Evolutionary conservation across 2,797 vertebrate species (phyloP).

Genomic region (Phrynocephalus vlangalii): DNA sequence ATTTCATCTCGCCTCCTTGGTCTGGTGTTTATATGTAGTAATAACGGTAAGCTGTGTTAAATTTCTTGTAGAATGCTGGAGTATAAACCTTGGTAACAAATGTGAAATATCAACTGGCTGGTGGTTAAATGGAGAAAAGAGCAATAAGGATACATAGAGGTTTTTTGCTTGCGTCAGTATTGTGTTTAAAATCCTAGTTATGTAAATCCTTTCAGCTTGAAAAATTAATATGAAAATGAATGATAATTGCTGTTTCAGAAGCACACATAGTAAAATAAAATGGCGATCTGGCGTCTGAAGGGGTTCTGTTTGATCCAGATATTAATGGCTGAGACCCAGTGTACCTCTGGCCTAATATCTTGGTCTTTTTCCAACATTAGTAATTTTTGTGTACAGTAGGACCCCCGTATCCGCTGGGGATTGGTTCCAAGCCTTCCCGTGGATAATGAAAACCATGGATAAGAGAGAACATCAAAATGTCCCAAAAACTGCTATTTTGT

Average conservation of each 20-base stretch:
- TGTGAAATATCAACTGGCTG: too few species aligned
- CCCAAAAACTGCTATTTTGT: too few species aligned
- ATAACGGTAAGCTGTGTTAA: constrained; percentile 80
- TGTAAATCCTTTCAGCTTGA: not conserved
- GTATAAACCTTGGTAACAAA: not conserved
- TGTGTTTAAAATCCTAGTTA: not conserved
- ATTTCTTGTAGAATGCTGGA: not conserved
- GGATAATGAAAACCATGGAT: too few species aligned
- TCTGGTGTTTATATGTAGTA: constrained; percentile 93
- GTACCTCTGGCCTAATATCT: too few species aligned
- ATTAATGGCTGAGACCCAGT: too few species aligned
- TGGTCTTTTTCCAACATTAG: too few species aligned
- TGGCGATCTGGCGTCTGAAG: not conserved
- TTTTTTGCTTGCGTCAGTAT: not conserved
- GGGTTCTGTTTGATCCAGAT: not conserved
- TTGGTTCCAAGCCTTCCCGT: too few species aligned
- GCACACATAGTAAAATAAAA: not conserved
- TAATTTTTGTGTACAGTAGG: too few species aligned
- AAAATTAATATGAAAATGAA: not conserved
- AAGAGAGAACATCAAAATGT: too few species aligned
- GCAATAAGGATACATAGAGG: too few species aligned
- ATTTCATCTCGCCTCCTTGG: constrained; percentile 91
- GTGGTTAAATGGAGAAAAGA: not conserved
- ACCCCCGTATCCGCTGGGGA: too few species aligned
- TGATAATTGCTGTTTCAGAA: not conserved